These are phyloP conservation scores for Falco berigora DNA, from an alignment of 2,797 vertebrate genomes.

Conservation along the genomic window DNA sequence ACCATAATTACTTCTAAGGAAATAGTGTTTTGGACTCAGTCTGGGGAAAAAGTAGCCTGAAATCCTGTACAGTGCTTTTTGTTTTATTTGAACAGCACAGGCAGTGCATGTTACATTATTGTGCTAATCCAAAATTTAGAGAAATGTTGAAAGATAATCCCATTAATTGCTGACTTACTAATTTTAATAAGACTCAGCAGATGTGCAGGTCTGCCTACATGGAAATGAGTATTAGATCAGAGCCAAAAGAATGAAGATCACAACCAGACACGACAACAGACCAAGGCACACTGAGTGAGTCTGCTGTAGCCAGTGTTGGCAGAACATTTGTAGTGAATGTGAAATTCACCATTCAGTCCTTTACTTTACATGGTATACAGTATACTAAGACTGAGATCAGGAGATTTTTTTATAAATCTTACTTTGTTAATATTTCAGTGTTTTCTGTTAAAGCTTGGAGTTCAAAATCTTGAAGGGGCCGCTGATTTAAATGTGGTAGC, in stretches of 20 bases:
- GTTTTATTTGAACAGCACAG: neutral
- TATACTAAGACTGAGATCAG: neutral
- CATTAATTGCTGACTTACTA: neutral
- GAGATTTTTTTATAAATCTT: neutral
- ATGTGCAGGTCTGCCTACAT: neutral
- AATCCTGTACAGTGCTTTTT: neutral
- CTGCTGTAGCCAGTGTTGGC: neutral
- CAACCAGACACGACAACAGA: neutral
- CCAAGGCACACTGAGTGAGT: neutral
- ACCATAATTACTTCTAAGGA: neutral
- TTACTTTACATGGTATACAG: neutral
- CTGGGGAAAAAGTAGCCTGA: neutral
- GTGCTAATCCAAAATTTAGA: neutral
- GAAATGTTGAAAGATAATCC: neutral
- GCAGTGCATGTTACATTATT: neutral
- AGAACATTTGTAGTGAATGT: neutral
- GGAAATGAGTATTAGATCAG: neutral
- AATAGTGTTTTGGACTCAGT: neutral
- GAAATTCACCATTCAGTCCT: neutral
- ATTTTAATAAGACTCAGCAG: neutral
- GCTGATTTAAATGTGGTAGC: neutral
- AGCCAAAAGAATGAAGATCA: neutral
- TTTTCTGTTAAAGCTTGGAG: neutral
- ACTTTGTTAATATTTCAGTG: neutral
- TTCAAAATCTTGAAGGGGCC: neutral